Conservation (phyloP, 53 echinoderm and acorn worm genomes). For the Paelopatides confundens region DNA sequence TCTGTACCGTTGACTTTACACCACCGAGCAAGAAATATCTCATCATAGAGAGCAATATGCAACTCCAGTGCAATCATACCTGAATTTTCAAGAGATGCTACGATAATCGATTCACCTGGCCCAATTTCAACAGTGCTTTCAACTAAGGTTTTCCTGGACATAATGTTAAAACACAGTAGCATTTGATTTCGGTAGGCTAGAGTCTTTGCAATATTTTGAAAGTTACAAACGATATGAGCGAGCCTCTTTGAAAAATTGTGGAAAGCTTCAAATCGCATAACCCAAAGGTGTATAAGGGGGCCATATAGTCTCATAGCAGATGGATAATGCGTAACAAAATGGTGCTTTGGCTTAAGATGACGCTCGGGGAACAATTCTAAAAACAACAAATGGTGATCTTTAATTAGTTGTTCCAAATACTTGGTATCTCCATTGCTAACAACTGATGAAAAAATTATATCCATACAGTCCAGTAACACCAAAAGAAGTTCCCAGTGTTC, state of each 20-base stretch:
- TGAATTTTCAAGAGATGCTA: conserved; percentile 33
- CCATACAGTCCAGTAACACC: neutral
- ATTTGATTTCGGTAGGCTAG: conserved; percentile 40
- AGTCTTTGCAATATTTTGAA: conserved; percentile 48
- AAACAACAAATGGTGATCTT: neutral
- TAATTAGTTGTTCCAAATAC: conserved; percentile 5
- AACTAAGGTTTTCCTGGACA: neutral
- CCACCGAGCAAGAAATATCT: conserved; percentile 48
- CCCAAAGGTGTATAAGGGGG: conserved; percentile 25
- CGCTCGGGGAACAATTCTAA: neutral
- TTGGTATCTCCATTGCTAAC: neutral
- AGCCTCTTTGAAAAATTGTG: conserved; percentile 40
- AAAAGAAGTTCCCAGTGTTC: conserved; percentile 54
- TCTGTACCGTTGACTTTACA: conserved; percentile 24
- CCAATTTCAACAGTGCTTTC: conserved; percentile 45
- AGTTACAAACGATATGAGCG: conserved; percentile 40
- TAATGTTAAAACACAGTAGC: conserved; percentile 29
- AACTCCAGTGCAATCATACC: neutral
- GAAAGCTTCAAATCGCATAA: conserved; percentile 54
- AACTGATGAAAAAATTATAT: neutral
- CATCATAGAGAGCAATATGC: conserved; percentile 41
- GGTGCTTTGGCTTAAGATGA: conserved; percentile 51
- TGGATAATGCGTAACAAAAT: conserved; percentile 50
- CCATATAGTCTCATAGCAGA: conserved; percentile 4
- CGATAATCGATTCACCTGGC: conserved; percentile 41